Evolutionary conservation across 2,797 vertebrate species (phyloP).

Genomic region (Acridotheres tristis): DNA sequence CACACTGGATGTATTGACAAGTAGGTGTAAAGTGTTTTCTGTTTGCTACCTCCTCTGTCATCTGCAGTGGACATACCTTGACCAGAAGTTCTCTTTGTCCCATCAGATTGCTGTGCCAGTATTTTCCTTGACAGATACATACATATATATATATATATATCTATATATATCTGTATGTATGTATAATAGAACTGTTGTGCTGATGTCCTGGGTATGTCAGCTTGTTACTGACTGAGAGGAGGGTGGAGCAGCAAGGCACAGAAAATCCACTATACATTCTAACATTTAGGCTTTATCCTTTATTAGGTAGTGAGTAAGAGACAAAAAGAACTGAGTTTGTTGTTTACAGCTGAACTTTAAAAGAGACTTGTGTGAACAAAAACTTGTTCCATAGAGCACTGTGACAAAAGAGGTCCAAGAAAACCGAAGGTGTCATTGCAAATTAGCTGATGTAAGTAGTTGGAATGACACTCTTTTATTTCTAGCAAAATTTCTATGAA

Average conservation of each 20-base stretch:
- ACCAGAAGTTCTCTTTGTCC: not conserved
- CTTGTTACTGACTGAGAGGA: not conserved
- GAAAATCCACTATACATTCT: slow-evolving; percentile 73
- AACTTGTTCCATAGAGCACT: slow-evolving; percentile 72
- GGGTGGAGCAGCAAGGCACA: slow-evolving; percentile 63
- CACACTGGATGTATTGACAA: not conserved
- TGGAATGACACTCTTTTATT: slow-evolving; percentile 71
- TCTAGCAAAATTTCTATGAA: slow-evolving; percentile 63
- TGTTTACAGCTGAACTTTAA: slow-evolving; percentile 78
- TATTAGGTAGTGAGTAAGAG: slow-evolving; percentile 83
- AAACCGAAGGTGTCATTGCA: slow-evolving; percentile 68
- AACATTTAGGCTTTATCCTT: slow-evolving; percentile 82
- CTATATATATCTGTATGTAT: not conserved
- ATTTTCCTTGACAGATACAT: slow-evolving; percentile 1
- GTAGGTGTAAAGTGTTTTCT: not conserved
- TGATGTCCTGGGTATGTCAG: not conserved
- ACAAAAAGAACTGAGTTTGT: slow-evolving; percentile 72
- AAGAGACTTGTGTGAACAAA: slow-evolving; percentile 74
- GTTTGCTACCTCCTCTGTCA: not conserved
- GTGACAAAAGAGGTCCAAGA: slow-evolving; percentile 75
- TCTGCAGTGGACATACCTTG: not conserved
- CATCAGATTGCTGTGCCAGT: not conserved
- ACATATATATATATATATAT: too few relatives aligned
- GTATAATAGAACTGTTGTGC: not conserved
- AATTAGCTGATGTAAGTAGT: slow-evolving; percentile 68